These are phyloP conservation scores for Stegophylla sp. DNA, from an alignment of 2,888 invertebrate genomes.

Conservation along the genomic window DNA sequence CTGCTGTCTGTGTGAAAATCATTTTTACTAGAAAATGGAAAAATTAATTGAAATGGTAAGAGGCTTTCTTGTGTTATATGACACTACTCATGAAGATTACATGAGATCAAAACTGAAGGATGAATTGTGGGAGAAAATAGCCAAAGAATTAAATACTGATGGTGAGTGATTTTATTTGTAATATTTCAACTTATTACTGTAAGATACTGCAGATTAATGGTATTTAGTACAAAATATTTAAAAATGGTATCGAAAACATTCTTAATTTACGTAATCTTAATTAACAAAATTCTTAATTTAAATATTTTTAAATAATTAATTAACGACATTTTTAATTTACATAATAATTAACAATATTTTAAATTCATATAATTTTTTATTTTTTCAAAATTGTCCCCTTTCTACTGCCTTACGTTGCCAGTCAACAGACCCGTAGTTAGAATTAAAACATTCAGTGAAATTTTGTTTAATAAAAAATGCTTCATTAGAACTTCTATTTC, in stretches of 20 bases:
- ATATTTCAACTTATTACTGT: too few relatives aligned
- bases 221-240: too few relatives aligned
- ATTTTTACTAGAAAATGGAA: slow-evolving; percentile 11
- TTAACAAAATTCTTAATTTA: slow-evolving; percentile 25
- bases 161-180: too few relatives aligned
- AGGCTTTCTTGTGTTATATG: slow-evolving; percentile 22
- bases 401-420: slow-evolving; percentile 27
- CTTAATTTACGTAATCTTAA: slow-evolving; percentile 8
- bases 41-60: slow-evolving; percentile 31
- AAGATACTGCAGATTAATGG: too few relatives aligned
- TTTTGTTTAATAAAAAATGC: slow-evolving; percentile 30
- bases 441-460: slow-evolving; percentile 37
- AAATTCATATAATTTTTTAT: too few relatives aligned
- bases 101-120: slow-evolving; percentile 36
- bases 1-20: background rate
- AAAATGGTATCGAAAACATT: slow-evolving; percentile 21
- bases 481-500: slow-evolving; percentile 41
- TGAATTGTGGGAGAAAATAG: slow-evolving; percentile 38
- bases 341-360: too few relatives aligned
- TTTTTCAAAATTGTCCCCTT: slow-evolving; percentile 40
- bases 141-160: slow-evolving; percentile 37
- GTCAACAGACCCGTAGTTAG: slow-evolving; percentile 40
- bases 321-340: slow-evolving; percentile 30
- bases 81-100: slow-evolving; percentile 25
- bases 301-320: slow-evolving; percentile 24